Percentiles rank a stretch among this genome's conserved stretches.
These are phyloP conservation scores for Sarcophaga caerulescens DNA, from an alignment of 2,888 invertebrate species.

Conservation along the genomic window DNA sequence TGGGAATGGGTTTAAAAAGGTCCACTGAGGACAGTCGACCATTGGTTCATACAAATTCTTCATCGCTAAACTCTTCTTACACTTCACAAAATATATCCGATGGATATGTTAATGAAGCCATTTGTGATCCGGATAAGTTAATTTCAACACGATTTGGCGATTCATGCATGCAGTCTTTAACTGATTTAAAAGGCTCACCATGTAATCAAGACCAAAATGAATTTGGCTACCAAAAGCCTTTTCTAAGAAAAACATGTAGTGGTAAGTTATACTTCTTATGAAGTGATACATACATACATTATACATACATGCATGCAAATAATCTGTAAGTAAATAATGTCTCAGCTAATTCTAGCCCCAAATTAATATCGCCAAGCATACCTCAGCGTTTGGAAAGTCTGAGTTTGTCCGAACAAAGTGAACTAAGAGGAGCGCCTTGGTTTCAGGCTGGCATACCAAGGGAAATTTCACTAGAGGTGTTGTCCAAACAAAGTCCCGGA, in stretches of 20 bases:
- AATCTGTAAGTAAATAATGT: neutral
- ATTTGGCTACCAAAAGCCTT: slow-evolving; percentile 79
- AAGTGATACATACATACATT: too few relatives aligned
- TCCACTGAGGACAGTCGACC: slow-evolving; percentile 89
- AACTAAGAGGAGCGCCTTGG: slow-evolving; percentile 94
- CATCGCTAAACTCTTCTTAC: slow-evolving; percentile 85
- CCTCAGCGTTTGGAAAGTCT: slow-evolving; percentile 84
- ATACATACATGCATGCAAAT: neutral
- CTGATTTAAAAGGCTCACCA: slow-evolving; percentile 77
- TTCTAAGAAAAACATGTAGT: slow-evolving; percentile 81
- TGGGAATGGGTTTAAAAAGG: slow-evolving; percentile 87
- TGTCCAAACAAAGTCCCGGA: slow-evolving; percentile 94
- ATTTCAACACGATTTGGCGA: slow-evolving; percentile 81
- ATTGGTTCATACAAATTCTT: slow-evolving; percentile 85
- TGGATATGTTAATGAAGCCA: slow-evolving; percentile 91
- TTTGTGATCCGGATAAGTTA: slow-evolving; percentile 84
- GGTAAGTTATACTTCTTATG: slow-evolving; percentile 73
- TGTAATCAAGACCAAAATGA: slow-evolving; percentile 78
- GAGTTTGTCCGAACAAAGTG: slow-evolving; percentile 88
- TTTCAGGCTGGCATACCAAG: slow-evolving; percentile 98
- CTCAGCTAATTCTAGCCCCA: slow-evolving; percentile 81
- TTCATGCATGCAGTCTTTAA: slow-evolving; percentile 81
- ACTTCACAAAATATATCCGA: slow-evolving; percentile 88
- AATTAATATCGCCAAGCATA: slow-evolving; percentile 81
- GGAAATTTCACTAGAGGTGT: slow-evolving; percentile 95